These are phyloP conservation scores for Aplysia californica DNA, from an alignment of 1,140 invertebrate genomes.

Conservation along the genomic window DNA sequence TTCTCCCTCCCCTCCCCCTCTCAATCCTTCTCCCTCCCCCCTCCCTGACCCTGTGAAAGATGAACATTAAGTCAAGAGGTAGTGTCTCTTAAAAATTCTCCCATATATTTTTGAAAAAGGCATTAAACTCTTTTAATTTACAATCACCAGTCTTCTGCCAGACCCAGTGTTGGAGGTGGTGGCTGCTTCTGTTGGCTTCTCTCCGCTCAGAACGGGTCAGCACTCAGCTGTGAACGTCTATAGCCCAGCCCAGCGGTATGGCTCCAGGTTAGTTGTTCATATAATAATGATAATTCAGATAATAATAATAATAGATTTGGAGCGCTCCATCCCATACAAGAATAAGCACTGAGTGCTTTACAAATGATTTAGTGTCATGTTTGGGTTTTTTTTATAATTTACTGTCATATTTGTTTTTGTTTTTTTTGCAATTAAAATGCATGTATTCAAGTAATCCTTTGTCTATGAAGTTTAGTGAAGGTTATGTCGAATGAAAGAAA, in stretches of 20 bases:
- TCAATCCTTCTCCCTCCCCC: background rate
- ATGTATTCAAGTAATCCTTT: too few species aligned
- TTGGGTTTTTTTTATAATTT: background rate
- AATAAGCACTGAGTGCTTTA: background rate
- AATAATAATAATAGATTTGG: background rate
- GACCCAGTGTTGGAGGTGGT: conserved; percentile 20
- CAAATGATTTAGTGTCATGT: background rate
- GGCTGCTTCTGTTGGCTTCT: background rate
- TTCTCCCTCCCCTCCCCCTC: background rate
- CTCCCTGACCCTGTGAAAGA: too few species aligned
- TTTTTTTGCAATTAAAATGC: too few species aligned
- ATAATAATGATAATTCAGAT: background rate
- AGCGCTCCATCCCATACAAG: background rate
- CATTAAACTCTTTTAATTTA: background rate
- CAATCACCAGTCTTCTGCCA: background rate
- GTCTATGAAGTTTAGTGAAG: too few species aligned
- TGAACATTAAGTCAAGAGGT: too few species aligned
- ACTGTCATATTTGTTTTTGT: background rate
- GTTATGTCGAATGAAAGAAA: too few species aligned
- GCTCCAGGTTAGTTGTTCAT: conserved; percentile 11
- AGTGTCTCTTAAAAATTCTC: background rate
- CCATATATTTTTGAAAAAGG: background rate
- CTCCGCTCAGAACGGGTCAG: conserved; percentile 1
- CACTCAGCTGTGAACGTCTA: conserved; percentile 18
- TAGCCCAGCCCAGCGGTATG: conserved; percentile 11